Percentiles rank a stretch among this genome's conserved stretches.
Evolutionary conservation across 2,888 invertebrate genomes (phyloP).

Genomic region (Osmoderma eremita): DNA sequence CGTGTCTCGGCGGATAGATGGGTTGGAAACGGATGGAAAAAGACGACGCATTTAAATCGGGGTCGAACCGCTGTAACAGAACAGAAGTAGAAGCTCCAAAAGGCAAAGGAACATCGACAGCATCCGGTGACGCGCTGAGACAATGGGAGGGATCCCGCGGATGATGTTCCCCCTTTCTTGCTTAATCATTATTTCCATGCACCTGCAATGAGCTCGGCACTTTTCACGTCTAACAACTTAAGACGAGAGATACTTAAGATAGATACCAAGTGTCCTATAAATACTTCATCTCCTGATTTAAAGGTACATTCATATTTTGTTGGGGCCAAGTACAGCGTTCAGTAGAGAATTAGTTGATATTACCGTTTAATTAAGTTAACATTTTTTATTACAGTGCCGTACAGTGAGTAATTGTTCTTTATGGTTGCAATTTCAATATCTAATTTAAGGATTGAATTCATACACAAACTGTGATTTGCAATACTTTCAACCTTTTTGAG

Average conservation of each 20-base stretch:
- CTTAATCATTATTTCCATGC: slow-evolving; percentile 42
- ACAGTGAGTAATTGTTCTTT: too few relatives aligned
- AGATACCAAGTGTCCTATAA: slow-evolving; percentile 13
- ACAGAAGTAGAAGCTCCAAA: slow-evolving; percentile 32
- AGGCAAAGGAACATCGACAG: slow-evolving; percentile 42
- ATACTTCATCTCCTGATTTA: slow-evolving; percentile 7
- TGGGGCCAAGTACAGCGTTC: background rate
- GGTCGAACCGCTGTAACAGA: slow-evolving; percentile 3
- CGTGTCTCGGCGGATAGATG: slow-evolving; percentile 49
- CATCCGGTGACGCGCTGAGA: slow-evolving; percentile 50
- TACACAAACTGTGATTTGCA: too few relatives aligned
- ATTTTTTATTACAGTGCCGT: too few relatives aligned
- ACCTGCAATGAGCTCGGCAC: slow-evolving; percentile 45
- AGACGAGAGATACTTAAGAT: slow-evolving; percentile 9
- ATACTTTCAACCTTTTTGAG: too few relatives aligned
- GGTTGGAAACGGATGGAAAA: slow-evolving; percentile 11
- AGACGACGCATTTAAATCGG: slow-evolving; percentile 27
- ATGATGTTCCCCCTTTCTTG: slow-evolving; percentile 15
- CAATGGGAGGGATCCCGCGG: slow-evolving; percentile 38
- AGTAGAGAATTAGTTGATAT: background rate
- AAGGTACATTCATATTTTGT: background rate
- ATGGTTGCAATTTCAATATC: too few relatives aligned
- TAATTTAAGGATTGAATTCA: too few relatives aligned
- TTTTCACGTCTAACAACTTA: slow-evolving; percentile 32
- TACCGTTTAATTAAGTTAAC: too few relatives aligned